Conservation (phyloP, 2,888 invertebrate genomes). For the Eupithecia exiguata region DNA sequence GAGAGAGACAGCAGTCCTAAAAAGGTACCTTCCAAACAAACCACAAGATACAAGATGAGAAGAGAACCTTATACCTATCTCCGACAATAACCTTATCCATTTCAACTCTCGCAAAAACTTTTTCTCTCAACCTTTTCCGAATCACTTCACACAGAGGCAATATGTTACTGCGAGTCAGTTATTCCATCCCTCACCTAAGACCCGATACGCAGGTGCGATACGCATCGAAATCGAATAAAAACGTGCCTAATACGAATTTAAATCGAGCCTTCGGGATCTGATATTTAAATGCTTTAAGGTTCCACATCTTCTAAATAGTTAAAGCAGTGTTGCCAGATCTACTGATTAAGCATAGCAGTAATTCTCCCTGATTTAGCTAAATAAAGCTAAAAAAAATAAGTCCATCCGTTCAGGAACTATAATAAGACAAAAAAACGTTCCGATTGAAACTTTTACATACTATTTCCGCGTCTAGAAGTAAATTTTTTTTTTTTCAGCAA, state of each 20-base stretch:
- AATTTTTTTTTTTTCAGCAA: too few relatives aligned
- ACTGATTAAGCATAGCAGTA: background rate
- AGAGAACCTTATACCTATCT: background rate
- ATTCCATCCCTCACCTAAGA: constrained; percentile 36
- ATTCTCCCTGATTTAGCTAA: too few relatives aligned
- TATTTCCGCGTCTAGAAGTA: too few relatives aligned
- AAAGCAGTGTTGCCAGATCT: background rate
- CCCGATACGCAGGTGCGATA: constrained; percentile 42
- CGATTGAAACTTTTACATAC: too few relatives aligned
- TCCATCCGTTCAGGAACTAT: too few relatives aligned
- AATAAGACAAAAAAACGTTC: too few relatives aligned
- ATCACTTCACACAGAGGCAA: constrained; percentile 33
- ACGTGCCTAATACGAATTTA: constrained; percentile 40
- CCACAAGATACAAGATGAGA: background rate
- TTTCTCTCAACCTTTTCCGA: constrained; percentile 29
- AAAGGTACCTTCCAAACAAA: background rate
- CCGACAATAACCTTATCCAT: constrained; percentile 16
- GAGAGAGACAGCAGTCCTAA: background rate
- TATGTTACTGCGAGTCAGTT: constrained; percentile 35
- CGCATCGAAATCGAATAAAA: constrained; percentile 45
- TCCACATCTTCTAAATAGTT: background rate
- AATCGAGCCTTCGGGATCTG: constrained; percentile 30
- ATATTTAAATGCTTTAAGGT: constrained; percentile 10
- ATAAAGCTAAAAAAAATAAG: too few relatives aligned
- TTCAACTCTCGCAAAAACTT: constrained; percentile 9